Percentiles rank a stretch among this genome's conserved stretches.
Conservation (phyloP, 2,113 vertebrate genomes). For the Sisor rabdophorus region DNA sequence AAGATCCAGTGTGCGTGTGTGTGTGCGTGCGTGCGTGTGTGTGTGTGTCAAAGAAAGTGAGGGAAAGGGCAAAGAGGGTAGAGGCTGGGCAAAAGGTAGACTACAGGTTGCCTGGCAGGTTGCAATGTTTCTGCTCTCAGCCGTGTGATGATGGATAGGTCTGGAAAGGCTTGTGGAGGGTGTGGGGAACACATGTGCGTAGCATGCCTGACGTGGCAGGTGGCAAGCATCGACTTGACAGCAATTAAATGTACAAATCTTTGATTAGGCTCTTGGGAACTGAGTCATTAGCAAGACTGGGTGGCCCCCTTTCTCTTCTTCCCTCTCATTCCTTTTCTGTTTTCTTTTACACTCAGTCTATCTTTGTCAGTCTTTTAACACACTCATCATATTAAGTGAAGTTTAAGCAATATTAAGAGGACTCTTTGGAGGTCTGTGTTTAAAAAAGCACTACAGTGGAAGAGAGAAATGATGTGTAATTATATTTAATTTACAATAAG, state of each 20-base stretch:
- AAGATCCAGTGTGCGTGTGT: slow-evolving; percentile 25
- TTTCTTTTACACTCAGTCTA: slow-evolving; percentile 22
- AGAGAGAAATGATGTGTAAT: slow-evolving; percentile 18
- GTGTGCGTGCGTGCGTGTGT: slow-evolving; percentile 15
- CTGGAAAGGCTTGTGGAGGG: slow-evolving; percentile 65
- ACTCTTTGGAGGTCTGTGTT: neutral
- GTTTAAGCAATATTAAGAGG: slow-evolving; percentile 11
- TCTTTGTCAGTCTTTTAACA: slow-evolving; percentile 9
- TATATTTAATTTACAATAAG: slow-evolving; percentile 35
- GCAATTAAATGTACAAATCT: slow-evolving; percentile 93
- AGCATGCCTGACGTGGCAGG: slow-evolving; percentile 80
- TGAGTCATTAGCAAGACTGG: slow-evolving; percentile 80
- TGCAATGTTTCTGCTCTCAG: slow-evolving; percentile 74
- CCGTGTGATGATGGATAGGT: slow-evolving; percentile 74
- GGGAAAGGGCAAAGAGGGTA: slow-evolving; percentile 15
- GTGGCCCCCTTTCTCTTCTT: slow-evolving; percentile 69
- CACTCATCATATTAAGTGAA: slow-evolving; percentile 8
- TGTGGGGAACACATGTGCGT: slow-evolving; percentile 77
- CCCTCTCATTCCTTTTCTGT: slow-evolving; percentile 54
- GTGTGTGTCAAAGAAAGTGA: slow-evolving; percentile 4
- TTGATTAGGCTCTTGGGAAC: slow-evolving; percentile 85
- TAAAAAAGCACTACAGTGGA: neutral
- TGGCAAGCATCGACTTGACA: slow-evolving; percentile 86
- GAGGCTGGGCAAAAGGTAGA: slow-evolving; percentile 61
- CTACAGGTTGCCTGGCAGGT: slow-evolving; percentile 79